Conservation (phyloP, 2,113 vertebrate species). For the Aepyceros melampus region DNA sequence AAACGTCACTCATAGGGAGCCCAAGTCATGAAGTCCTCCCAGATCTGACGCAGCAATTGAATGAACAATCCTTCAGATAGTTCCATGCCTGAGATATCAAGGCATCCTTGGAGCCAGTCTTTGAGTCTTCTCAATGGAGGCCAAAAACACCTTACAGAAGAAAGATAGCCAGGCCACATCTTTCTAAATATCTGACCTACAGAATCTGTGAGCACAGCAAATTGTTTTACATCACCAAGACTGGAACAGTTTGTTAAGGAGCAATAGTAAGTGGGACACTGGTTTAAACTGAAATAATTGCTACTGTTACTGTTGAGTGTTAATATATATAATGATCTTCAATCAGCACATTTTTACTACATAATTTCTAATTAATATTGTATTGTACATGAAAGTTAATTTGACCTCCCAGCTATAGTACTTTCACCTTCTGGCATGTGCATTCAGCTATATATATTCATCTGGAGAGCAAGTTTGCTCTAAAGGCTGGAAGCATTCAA, state of each 20-base stretch:
- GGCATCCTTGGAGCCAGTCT: neutral
- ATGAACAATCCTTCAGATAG: neutral
- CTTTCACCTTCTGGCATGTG: neutral
- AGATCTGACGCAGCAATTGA: neutral
- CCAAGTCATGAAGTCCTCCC: neutral
- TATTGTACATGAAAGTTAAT: neutral
- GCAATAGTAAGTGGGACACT: neutral
- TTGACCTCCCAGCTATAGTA: neutral
- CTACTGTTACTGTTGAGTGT: neutral
- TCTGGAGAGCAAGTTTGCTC: neutral
- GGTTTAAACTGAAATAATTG: neutral
- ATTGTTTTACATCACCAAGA: neutral
- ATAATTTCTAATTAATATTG: neutral
- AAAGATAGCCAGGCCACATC: neutral
- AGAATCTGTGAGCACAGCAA: neutral
- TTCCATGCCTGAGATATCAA: neutral
- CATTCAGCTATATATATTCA: neutral
- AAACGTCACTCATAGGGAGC: fast-evolving
- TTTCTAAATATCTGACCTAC: neutral
- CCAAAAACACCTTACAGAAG: neutral
- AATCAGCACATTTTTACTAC: neutral
- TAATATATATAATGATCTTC: neutral
- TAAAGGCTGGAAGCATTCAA: neutral
- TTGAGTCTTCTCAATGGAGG: neutral
- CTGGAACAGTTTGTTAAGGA: neutral